Evolutionary conservation across 2,888 invertebrate species (phyloP).

Genomic region (Phyllotreta cruciferae): DNA sequence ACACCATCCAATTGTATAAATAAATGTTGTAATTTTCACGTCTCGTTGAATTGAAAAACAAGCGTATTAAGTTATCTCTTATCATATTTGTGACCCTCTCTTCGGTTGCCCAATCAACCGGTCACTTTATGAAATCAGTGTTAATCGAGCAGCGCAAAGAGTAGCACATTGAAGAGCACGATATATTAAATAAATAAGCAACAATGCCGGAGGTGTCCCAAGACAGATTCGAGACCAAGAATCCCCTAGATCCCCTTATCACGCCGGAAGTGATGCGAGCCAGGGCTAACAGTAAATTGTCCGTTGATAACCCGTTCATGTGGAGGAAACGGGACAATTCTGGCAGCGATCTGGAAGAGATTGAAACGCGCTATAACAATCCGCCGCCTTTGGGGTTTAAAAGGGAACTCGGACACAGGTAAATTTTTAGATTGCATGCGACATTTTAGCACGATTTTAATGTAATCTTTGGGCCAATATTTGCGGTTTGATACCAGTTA

Average conservation of each 20-base stretch:
- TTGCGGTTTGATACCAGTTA: not conserved
- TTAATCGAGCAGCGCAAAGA: slow-evolving; percentile 23
- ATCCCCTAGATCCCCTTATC: slow-evolving; percentile 63
- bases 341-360: slow-evolving; percentile 35
- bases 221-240: slow-evolving; percentile 64
- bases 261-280: slow-evolving; percentile 65
- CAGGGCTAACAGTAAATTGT: slow-evolving; percentile 60
- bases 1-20: too few relatives aligned
- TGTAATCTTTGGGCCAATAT: too few relatives aligned
- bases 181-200: slow-evolving; percentile 4
- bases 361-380: slow-evolving; percentile 18
- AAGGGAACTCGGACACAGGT: slow-evolving; percentile 68
- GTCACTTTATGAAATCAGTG: slow-evolving; percentile 26
- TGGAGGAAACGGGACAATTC: slow-evolving; percentile 31
- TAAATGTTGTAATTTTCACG: slow-evolving; percentile 3
- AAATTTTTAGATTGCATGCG: slow-evolving; percentile 34
- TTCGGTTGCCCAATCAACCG: slow-evolving; percentile 29
- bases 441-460: too few relatives aligned
- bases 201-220: slow-evolving; percentile 65
- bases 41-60: slow-evolving; percentile 14
- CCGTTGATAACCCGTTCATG: slow-evolving; percentile 34
- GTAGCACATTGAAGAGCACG: not conserved
- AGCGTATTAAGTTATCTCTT: slow-evolving; percentile 24
- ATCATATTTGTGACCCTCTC: slow-evolving; percentile 34
- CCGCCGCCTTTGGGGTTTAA: slow-evolving; percentile 48